Evolutionary conservation across 1,140 invertebrate genomes (phyloP), one percentile per base, ranked within the genome.

Genomic region (Scaptomyza graminum): DNA sequence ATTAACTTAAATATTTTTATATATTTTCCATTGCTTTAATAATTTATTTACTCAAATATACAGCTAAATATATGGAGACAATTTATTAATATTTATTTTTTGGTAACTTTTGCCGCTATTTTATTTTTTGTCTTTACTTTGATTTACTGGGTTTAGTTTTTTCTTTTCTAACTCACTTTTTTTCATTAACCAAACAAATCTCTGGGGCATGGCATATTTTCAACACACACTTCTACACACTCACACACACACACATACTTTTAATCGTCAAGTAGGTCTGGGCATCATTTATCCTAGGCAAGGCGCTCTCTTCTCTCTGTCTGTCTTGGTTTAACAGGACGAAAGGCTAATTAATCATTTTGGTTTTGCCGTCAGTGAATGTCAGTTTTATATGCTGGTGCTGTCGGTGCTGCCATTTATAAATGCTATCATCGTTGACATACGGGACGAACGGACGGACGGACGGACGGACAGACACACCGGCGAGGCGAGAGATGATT

Each of bases 321-420:
- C 31, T 34, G 31, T 34, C 13, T 43, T 8, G 34, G 37, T 39
- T 41, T 41, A 6, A n/a, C 12, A 41, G 37, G 37, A 15, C 13
- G 47, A 22, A 31, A 6, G 16, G 39, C 59, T 74, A 88, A 88
- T 88, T 88, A 88, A 88, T 88, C 83, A 88, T 88, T 74, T 66
- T 37, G 64, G 18, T 22, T 22, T 22, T 22, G 64, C 64, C 76
- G 82, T 85, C 83, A 81, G 83, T 88, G 67, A 75, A 82, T 88
- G 84, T 88, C 83, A 88, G 79, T 74, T 88, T 88, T 88, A 88
- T 88, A 88, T 88, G 83, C 83, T 88, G 79, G 83, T 83, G 79
- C 83, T 87, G 83, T 88, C 83, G 76, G 62, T 68, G 68, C 73
- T 79, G 78, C 76, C 83, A 88, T 88, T 88, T 83, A 88, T 79